Base-by-base conservation (phyloP, 2,797 vertebrate species). In the Tinamus major region DNA sequence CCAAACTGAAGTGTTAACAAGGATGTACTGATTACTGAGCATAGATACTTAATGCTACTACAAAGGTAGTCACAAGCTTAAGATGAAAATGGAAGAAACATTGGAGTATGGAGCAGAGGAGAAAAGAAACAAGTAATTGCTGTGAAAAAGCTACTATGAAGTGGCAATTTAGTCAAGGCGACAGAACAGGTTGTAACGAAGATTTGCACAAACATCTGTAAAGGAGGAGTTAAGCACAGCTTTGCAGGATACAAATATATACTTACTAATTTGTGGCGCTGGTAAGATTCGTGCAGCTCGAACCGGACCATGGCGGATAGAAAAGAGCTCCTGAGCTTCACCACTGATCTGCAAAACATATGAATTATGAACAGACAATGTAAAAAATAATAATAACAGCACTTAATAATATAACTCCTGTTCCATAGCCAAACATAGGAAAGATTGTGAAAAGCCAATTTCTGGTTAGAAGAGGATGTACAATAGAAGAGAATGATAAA, bases 271-370 rank as follows among this genome's bases (percentile, higher is more conserved):
- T 90, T 99, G 98, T 44, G 99, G 99, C 16, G 98, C 98, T 19
- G 99, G 99, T 41, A 99, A 97, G 92, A 99, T 98, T 59, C 98
- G 98, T 23, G 99, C 99, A 9, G 98, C 97, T 96, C 99, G 97
- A 59, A 99, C 98, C 4, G 99, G 99, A 70, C 99, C 99, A 2
- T 99, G 98, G 53, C 99, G 98, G 74, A 99, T 98, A 2, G 99
- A 99, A 96, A 99, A 99, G 81, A 99, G 98, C 67, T 99, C 99
- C 85, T 99, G 99, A 41, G 99, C 99, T 96, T 99, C 99, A 2
- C 99, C 99, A 70, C 98, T 98, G 97, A 99, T 98, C 99, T 99
- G 97, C 69, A 97, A 87, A 53, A 96, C 49, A 96, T 4, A 92
- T 0, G 3, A 14, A 35, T 39, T 4, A 33, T 4, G 87, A 85